Evolutionary conservation across 2,888 invertebrate genomes (phyloP), one percentile per base, ranked within the genome.

Genomic region (Tetramorium bicarinatum): DNA sequence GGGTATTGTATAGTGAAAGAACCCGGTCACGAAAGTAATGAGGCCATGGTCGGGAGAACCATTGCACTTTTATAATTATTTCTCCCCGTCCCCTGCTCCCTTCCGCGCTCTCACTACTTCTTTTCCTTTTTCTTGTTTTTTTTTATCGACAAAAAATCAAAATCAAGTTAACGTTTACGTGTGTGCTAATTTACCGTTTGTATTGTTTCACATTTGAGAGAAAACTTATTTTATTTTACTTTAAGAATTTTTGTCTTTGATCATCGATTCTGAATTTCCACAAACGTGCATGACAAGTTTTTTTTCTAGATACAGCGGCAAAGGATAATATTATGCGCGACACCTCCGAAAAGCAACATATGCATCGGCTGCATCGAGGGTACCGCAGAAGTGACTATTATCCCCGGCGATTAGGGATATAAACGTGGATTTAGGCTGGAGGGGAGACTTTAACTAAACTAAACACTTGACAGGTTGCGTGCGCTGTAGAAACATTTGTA

Each of bases 381-480:
- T 54, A 62, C 84, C 83, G 75, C 81, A 62, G 82, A 87, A 87
- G 67, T 82, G 75, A 56, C 83, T 72, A 71, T 85, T 83, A 87
- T 88, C 85, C 85, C 25, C 44, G 38, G 54, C 82, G 91, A 91
- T 92, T 92, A 89, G 77, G 85, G 87, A 83, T 82, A 91, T 89
- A 88, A 92, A 86, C 84, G 88, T 52, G 62, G 86, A 87, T 88
- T 85, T 71, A 64, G 69, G 71, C 84, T 79, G 79, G 85, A 81
- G 83, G 83, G 8, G 54, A 13, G 44, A 71, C 41, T 72, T 72
- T 47, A 47, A 79, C 81, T 87, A 94, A 69, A 77, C 83, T 87
- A 94, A 94, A 93, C 93, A 93, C 94, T 94, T 89, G 92, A 93
- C 91, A 90, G 91, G 90, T 91, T 91, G 92, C 92, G 93, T 91